Evolutionary conservation across 1,140 invertebrate species (phyloP), one percentile per base, ranked within the genome.

Genomic region (Triops cancriformis): DNA sequence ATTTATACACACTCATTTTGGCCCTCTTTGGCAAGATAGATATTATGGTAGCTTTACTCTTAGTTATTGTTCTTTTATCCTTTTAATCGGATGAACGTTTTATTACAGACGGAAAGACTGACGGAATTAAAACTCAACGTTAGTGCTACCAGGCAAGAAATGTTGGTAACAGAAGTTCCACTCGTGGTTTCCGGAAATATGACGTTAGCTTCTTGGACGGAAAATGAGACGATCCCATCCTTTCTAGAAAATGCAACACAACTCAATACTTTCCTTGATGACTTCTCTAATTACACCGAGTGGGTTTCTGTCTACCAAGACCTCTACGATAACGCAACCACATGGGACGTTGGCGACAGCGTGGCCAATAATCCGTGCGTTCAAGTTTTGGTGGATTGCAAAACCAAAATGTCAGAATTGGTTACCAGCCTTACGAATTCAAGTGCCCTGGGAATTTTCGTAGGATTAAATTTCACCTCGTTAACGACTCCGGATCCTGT

Each of bases 1-100:
- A 98, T 85, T 88, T 98, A 80, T 97, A 97, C 82, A 96, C 96
- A 0, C 86, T 99, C 37, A 97, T 98, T 82, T 93, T 98, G 83
- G 94, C 96, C 0, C 87, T 97, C n/a, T 98, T 98, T 84, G 91
- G 90, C 77, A 97, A 96, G 86, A 95, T 97, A 77, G 88, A 89
- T 79, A 88, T 90, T 72, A 95, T 96, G 90, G 92, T 92, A 86
- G 87, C 88, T 85, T 18, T 6, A 74, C 18, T n/a, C 27, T 42
- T 28, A 43, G 26, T n/a, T 45, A 31, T 14, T 41, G 27, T 26
- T 41, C 26, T 74, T 27, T 74, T 27, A 18, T 41, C 31, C 26
- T 1, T 74, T 74, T 74, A 74, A 74, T 4, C 27, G 73, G n/a
- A 26, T 74, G 5, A n/a, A n/a, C 27, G 14, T 23, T 77, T 12